Evolutionary conservation across 2,113 vertebrate genomes (phyloP).

Genomic region (Phrynocephalus versicolor): DNA sequence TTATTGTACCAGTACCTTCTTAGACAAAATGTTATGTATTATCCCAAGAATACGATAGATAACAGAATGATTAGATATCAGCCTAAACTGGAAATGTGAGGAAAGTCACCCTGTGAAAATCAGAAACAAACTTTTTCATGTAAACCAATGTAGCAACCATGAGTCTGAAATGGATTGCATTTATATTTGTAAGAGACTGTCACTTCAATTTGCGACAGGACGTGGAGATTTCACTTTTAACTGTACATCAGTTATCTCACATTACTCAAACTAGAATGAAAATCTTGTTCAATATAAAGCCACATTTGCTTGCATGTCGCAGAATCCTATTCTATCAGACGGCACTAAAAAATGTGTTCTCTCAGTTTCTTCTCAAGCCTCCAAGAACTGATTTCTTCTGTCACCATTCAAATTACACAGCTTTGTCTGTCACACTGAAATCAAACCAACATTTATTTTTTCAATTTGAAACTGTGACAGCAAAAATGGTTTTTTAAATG

Average conservation of each 20-base stretch:
- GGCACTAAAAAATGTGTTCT: background rate
- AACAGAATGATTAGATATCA: background rate
- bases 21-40: no score
- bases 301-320: background rate
- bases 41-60: no score
- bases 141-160: background rate
- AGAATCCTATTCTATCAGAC: background rate
- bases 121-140: background rate
- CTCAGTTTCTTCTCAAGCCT: background rate
- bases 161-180: background rate
- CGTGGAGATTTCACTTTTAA: background rate
- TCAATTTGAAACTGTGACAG: background rate
- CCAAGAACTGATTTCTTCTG: conserved; percentile 31
- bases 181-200: background rate
- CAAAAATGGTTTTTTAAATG: background rate
- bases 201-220: background rate
- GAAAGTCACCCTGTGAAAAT: background rate
- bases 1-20: background rate
- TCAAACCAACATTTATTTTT: background rate
- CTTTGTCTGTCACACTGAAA: background rate
- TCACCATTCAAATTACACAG: background rate
- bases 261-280: background rate
- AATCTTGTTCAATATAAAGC: background rate
- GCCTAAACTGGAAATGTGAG: background rate
- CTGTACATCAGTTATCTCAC: conserved; percentile 9